Base-by-base conservation (phyloP, 1,140 invertebrate genomes). In the Ceratina japonica region DNA sequence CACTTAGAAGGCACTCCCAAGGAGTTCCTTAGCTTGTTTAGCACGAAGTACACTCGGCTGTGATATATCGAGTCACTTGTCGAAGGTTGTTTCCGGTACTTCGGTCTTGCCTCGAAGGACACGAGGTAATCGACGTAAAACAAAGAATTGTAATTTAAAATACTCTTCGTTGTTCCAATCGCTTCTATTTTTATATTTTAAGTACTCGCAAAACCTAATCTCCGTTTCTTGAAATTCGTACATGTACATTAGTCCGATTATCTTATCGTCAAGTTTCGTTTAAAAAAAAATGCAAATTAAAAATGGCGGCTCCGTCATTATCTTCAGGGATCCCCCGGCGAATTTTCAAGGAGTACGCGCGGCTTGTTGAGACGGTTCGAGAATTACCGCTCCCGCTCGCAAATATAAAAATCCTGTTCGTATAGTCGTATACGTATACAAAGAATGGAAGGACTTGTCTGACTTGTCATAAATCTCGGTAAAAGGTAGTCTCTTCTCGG, bases 371-470 rank as follows among this genome's bases (percentile, higher is more conserved):
- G 8, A 10, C 3, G 7, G 2, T n/a, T 74, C 58, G 8, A 16
- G 8, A 20, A 75, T 70, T 58, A 51, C 2, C 24, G 37, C 56
- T n/a, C 16, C 61, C 37, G 8, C 27, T 24, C 31, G 24, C 37
- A 8, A 8, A 44, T 49, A 44, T n/a, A 24, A 59, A 51, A 31
- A 52, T 56, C n/a, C 5, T 16, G 20, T 18, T n/a, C 20, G 13
- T 58, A 58, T 8, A 31, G 27, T 31, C 27, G 27, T 31, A 31
- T 31, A 31, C 27, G 27, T 31, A 31, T 31, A 49, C 1, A 24
- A 3, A n/a, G n/a, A 63, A 62, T 37, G 49, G 68, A 77, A 77
- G 59, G 27, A 77, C n/a, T 22, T 5, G 49, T 12, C 18, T 27
- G 65, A 70, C n/a, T 13, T 24, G 27, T 71, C 24, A 44, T 63